Evolutionary conservation across 2,797 vertebrate genomes (phyloP), one percentile per base, ranked within the genome.

Genomic region (Enteromius afrohamiltoni): DNA sequence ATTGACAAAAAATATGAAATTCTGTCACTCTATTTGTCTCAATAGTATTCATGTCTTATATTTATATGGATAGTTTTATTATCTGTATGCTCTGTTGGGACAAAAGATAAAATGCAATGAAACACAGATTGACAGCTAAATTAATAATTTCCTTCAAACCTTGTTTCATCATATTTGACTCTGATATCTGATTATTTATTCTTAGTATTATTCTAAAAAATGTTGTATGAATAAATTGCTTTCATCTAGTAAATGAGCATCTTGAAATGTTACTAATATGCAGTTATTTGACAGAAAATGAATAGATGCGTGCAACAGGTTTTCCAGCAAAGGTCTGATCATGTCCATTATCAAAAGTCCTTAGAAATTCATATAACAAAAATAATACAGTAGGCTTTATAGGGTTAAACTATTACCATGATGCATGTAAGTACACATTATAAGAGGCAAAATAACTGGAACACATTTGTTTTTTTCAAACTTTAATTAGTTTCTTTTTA

Each of bases 401-500:
- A 29, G 13, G 5, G 26, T 62, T 62, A 60, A 65, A 49, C 60
- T 9, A 49, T 29, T 29, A 31, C 3, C 6, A 45, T 23, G 11
- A 77, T 45, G 8, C 11, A 58, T 29, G 42, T n/a, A 10, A 60
- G 19, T 14, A 47, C 17, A 80, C 9, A 1, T 23, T 68, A 55
- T 58, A 29, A 68, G 21, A 65, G 21, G 64, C 47, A 73, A 55
- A 82, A 75, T 21, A 10, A 78, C 4, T 8, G 77, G 45, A 45
- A 86, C 21, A 45, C 84, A 37, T 76, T 75, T 40, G 42, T 51
- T 65, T 77, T 37, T 90, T 93, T 90, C 91, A 90, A 64, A 93
- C 87, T 94, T 93, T 93, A 93, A 62, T 82, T 90, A 87, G 93
- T 86, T 85, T 91, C 86, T 85, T 84, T 90, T 85, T 88, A 85